Evolutionary conservation across 2,888 invertebrate genomes (phyloP).

Genomic region (Keiferia lycopersicella): DNA sequence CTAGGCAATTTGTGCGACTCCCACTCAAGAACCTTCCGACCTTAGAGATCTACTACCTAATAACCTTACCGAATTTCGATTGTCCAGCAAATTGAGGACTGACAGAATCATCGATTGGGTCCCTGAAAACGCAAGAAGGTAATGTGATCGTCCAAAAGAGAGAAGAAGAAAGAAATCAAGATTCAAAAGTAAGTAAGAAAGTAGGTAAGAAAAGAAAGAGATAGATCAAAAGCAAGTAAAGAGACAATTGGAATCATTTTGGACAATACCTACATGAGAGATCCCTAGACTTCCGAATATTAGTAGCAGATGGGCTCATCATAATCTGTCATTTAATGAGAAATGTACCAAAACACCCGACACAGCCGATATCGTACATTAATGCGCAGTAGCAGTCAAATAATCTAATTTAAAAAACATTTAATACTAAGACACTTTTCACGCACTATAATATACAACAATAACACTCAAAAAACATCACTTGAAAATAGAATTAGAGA

Average conservation of each 20-base stretch:
- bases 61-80: slow-evolving; percentile 3
- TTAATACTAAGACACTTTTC: neutral
- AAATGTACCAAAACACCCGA: neutral
- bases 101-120: slow-evolving; percentile 6
- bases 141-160: neutral
- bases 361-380: neutral
- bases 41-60: neutral
- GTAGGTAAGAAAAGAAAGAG: neutral
- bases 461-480: neutral
- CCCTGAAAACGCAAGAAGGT: slow-evolving; percentile 8
- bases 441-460: neutral
- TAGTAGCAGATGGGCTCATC: neutral
- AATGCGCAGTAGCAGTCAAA: neutral
- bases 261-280: slow-evolving; percentile 4
- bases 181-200: too few relatives aligned
- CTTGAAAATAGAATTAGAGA: slow-evolving; percentile 8
- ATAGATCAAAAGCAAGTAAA: neutral
- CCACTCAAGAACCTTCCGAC: neutral
- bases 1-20: neutral
- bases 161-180: neutral
- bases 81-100: slow-evolving; percentile 3
- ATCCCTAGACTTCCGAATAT: slow-evolving; percentile 1
- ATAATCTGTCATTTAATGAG: neutral
- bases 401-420: neutral
- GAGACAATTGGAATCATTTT: neutral